Evolutionary conservation across 2,113 vertebrate genomes (phyloP).

Genomic region (Pterocles orientalis): DNA sequence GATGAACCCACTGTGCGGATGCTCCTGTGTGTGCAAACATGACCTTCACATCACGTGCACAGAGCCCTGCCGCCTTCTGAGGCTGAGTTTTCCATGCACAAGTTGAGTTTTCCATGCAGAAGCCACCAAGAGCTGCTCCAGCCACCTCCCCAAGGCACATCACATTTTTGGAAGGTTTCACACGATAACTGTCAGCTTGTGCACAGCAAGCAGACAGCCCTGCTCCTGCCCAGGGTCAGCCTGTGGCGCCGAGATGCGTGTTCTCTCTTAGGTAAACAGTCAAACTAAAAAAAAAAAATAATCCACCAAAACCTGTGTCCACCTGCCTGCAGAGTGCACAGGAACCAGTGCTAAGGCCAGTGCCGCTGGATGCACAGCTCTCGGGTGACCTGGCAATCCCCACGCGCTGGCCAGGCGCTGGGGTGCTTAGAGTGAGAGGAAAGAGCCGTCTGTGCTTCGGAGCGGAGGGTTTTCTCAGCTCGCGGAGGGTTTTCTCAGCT

Average conservation of each 20-base stretch:
- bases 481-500: too few species aligned
- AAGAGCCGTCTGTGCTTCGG: neutral
- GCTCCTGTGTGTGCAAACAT: neutral
- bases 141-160: neutral
- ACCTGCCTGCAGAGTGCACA: neutral
- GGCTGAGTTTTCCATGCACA: too few species aligned
- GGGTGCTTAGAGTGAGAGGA: neutral
- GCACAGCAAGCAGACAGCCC: neutral
- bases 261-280: neutral
- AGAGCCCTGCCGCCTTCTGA: neutral
- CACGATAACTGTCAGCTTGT: neutral
- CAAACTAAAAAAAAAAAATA: neutral
- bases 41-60: neutral
- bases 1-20: neutral
- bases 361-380: neutral
- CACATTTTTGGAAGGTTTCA: neutral
- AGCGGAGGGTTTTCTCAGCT: too few species aligned
- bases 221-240: neutral
- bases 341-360: neutral
- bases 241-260: rapidly evolving
- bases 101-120: neutral
- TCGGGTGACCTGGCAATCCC: neutral
- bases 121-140: neutral
- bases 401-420: rapidly evolving
- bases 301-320: neutral